Base-by-base conservation (phyloP, 2,797 vertebrate genomes). In the Leptatherina wallacei region DNA sequence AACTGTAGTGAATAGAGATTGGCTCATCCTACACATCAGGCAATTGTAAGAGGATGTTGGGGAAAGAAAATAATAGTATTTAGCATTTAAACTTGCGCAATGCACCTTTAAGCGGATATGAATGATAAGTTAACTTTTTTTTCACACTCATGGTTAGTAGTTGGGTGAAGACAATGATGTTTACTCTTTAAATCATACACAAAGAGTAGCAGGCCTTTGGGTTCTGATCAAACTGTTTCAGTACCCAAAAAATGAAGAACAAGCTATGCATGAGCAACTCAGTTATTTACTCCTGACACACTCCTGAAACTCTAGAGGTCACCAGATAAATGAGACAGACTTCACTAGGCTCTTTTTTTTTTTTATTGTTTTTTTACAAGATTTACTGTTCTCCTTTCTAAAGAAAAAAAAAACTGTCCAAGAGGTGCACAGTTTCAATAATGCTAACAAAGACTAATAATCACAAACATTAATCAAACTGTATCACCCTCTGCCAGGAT, bases 391-490 rank as follows among this genome's bases (percentile, higher is more conserved):
- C 83, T 61, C 71, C 64, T 65, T 80, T 63, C 56, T 57, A 66
- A 72, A 73, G 82, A n/a, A n/a, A 89, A 87, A 85, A 84, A 77
- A 86, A 88, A 71, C 71, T 75, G 61, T 77, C 78, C 71, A 68
- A 54, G 82, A 80, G 88, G 80, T 88, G 87, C 77, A 82, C 82
- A 75, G 78, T 89, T 91, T 88, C 87, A 86, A 80, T 92, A 89
- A 89, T 67, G 64, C 85, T 75, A 86, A 85, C 80, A 69, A 81
- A 77, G 80, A 88, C 52, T 80, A 73, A 87, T 81, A 84, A 90
- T 89, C 77, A 11, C 80, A 77, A 70, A 73, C 83, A 92, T 91
- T 81, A 73, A 87, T 93, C 87, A 83, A 66, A 81, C 59, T 84
- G 82, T 85, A 84, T 86, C 83, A 80, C 75, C 66, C 4, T 59